Percentiles rank a stretch among this genome's conserved stretches.
Conservation (phyloP, 2,888 invertebrate genomes). For the Drosophila hawaiiensis region DNA sequence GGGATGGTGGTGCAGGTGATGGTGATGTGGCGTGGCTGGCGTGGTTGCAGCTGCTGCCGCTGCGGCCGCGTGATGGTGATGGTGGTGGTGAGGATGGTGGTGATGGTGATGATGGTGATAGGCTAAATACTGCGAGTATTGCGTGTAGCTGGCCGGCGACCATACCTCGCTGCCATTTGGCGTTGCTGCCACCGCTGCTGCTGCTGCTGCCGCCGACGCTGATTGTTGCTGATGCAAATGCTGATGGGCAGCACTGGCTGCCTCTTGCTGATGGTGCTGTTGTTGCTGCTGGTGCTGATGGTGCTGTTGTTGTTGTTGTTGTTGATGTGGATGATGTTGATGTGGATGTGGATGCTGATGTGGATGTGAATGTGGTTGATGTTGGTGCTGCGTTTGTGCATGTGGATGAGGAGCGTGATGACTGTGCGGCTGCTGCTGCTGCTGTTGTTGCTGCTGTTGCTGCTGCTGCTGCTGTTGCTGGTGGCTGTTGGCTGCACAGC, state of each 20-base stretch:
- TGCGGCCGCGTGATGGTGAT: slow-evolving; percentile 64
- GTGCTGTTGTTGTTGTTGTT: slow-evolving; percentile 46
- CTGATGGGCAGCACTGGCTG: slow-evolving; percentile 32
- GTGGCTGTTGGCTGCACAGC: slow-evolving; percentile 35
- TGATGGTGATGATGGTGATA: slow-evolving; percentile 87
- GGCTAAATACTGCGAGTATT: slow-evolving; percentile 89
- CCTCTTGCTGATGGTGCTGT: slow-evolving; percentile 60
- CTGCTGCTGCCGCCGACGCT: slow-evolving; percentile 35
- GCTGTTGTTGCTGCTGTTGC: slow-evolving; percentile 10
- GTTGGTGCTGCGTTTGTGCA: slow-evolving; percentile 49
- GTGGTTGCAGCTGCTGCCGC: slow-evolving; percentile 51
- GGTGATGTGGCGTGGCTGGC: slow-evolving; percentile 77
- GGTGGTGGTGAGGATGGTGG: slow-evolving; percentile 80
- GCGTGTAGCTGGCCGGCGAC: slow-evolving; percentile 86
- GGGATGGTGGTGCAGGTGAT: slow-evolving; percentile 84
- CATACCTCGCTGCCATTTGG: slow-evolving; percentile 88
- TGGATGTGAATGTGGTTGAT: slow-evolving; percentile 32
- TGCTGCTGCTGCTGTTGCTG: slow-evolving; percentile 19
- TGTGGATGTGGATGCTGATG: slow-evolving; percentile 28
- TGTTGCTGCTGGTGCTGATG: slow-evolving; percentile 58
- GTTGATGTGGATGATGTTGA: slow-evolving; percentile 41
- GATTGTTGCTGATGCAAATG: slow-evolving; percentile 41
- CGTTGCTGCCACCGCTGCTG: slow-evolving; percentile 49
- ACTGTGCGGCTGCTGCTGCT: slow-evolving; percentile 37
- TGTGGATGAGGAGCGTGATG: slow-evolving; percentile 49